These are phyloP conservation scores for Tetraneura akinire DNA, from an alignment of 1,140 invertebrate genomes.

Conservation along the genomic window DNA sequence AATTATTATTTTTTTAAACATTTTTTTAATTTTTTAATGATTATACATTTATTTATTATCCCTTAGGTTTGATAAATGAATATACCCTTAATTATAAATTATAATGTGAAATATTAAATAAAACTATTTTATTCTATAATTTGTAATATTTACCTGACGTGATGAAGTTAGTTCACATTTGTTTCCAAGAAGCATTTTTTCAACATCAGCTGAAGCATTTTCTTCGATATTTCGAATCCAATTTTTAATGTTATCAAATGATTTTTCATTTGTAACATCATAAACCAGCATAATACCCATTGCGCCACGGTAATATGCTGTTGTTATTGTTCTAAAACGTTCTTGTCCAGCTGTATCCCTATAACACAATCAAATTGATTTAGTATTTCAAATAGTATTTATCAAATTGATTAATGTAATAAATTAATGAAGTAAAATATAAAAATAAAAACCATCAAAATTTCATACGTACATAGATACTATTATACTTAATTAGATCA, in stretches of 20 bases:
- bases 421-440: too few species aligned
- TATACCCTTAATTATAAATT: too few species aligned
- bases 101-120: too few species aligned
- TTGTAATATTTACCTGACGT: conserved; percentile 68
- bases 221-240: conserved; percentile 99
- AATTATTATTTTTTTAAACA: too few species aligned
- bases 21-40: too few species aligned
- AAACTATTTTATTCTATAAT: background rate
- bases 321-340: conserved; percentile 96
- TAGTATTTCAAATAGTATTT: too few species aligned
- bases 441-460: too few species aligned
- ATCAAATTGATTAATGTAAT: too few species aligned
- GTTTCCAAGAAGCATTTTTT: conserved; percentile 93
- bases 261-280: conserved; percentile 97
- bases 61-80: too few species aligned
- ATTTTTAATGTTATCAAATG: conserved; percentile 98
- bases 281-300: conserved; percentile 99
- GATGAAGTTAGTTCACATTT: conserved; percentile 92
- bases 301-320: conserved; percentile 95
- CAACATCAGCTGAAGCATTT: conserved; percentile 89
- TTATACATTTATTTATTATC: too few species aligned
- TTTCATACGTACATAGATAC: too few species aligned
- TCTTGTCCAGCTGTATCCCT: conserved; percentile 97
- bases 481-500: too few species aligned
- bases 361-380: conserved; percentile 47